Evolutionary conservation across 2,888 invertebrate genomes (phyloP), one percentile per base, ranked within the genome.

Genomic region (Chymomyza fuscimana): DNA sequence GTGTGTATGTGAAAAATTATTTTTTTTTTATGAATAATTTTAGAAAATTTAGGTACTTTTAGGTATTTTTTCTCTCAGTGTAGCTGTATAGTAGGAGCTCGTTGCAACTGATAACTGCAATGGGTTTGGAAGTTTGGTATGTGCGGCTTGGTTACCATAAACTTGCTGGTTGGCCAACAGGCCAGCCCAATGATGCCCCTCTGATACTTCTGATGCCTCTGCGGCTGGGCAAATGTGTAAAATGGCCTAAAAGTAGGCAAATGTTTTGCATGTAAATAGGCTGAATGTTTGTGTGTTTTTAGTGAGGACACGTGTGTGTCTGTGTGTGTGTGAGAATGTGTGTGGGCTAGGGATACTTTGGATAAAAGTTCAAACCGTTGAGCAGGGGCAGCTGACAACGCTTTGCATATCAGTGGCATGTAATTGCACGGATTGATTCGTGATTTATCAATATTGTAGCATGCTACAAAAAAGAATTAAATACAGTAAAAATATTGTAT

Each of bases 211-310:
- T 25, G 5, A 25, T 19, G 22, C 25, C 15, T 4, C 59, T 22
- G 46, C 36, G 16, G 50, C 36, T 16, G 36, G 25, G 65, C 50
- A 67, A 65, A 66, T 68, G 64, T 61, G 65, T 65, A 56, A 67
- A 67, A 68, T 56, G 66, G 62, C 54, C 54, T 62, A 46, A 68
- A 69, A 73, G 66, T 73, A 62, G 65, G 68, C 72, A 73, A 78
- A 79, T 72, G 67, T 70, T 68, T 73, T 72, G 66, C 68, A 71
- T 76, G 66, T 40, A 79, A 79, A 79, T 73, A 67, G 71, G 65
- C 65, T 63, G 61, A 40, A 32, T 69, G 67, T 66, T 76, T 72
- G 51, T 54, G 51, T 54, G 58, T 60, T 73, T 67, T 60, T 66
- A 68, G 68, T 68, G 7, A 66, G 59, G 40, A 46, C 61, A 51